These are phyloP conservation scores for Melinaea marsaeus DNA, from an alignment of 2,888 invertebrate species.

Conservation along the genomic window DNA sequence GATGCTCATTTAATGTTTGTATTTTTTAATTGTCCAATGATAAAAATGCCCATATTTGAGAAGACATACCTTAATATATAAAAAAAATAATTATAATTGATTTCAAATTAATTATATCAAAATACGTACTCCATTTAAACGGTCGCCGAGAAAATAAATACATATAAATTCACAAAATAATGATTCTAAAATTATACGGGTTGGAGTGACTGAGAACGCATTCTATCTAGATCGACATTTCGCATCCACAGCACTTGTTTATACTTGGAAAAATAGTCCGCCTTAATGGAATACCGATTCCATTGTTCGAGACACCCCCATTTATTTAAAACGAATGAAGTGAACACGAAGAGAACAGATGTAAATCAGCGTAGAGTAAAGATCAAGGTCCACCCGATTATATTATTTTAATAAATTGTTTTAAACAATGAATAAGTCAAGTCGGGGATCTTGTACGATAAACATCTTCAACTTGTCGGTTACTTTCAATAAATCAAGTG, in stretches of 20 bases:
- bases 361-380: slow-evolving; percentile 43
- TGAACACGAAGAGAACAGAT: slow-evolving; percentile 40
- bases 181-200: background rate
- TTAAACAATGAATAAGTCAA: slow-evolving; percentile 42
- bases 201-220: slow-evolving; percentile 7
- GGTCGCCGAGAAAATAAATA: background rate
- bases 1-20: no score
- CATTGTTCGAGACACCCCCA: slow-evolving; percentile 47
- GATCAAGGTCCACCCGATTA: slow-evolving; percentile 42
- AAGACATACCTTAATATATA: no score
- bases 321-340: slow-evolving; percentile 33
- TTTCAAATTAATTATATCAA: background rate
- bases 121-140: background rate
- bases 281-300: slow-evolving; percentile 43
- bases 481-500: slow-evolving; percentile 35
- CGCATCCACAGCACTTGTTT: slow-evolving; percentile 43
- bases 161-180: background rate
- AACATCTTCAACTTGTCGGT: slow-evolving; percentile 34
- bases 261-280: slow-evolving; percentile 47
- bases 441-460: slow-evolving; percentile 33
- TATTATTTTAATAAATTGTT: slow-evolving; percentile 42
- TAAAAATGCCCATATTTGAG: no score
- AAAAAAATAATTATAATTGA: no score
- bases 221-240: slow-evolving; percentile 31
- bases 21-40: no score